phyloP scores from a whole-genome alignment of 2,888 invertebrate species.

The Chromoteleia sp. region DNA sequence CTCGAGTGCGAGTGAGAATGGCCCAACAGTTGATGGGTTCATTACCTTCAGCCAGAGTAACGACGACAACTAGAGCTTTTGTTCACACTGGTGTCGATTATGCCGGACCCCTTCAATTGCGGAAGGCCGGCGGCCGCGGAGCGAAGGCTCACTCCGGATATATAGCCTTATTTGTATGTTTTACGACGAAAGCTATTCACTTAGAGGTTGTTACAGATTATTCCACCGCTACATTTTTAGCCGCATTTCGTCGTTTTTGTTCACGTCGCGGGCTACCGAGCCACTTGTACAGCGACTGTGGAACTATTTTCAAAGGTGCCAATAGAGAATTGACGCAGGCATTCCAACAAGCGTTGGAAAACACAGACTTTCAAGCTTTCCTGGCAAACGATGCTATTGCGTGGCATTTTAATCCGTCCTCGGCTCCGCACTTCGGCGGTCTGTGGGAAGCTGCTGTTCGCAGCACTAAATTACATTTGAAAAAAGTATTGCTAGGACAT shows the following conservation, averaged over 20 bases:
- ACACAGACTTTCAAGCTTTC: neutral
- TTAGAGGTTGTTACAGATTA: neutral
- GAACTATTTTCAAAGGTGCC: neutral
- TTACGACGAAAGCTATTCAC: constrained; percentile 1
- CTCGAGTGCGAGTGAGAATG: neutral
- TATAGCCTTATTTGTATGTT: neutral
- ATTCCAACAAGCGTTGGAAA: neutral
- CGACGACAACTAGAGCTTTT: neutral
- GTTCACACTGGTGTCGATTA: constrained; percentile 8
- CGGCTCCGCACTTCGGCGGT: neutral
- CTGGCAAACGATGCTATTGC: neutral
- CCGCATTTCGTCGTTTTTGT: neutral
- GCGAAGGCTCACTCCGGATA: neutral
- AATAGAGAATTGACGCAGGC: neutral
- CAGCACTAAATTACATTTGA: neutral
- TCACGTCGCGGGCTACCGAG: neutral
- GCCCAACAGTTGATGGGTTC: constrained; percentile 9
- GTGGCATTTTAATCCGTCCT: neutral
- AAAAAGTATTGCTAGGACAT: neutral
- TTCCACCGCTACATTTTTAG: neutral
- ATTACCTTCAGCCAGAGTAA: neutral
- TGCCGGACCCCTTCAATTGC: constrained; percentile 9
- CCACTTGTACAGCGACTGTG: neutral
- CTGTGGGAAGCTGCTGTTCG: neutral
- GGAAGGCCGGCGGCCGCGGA: neutral